These are phyloP conservation scores for Lepisosteus oculatus DNA, from an alignment of 2,113 vertebrate genomes.

Conservation along the genomic window DNA sequence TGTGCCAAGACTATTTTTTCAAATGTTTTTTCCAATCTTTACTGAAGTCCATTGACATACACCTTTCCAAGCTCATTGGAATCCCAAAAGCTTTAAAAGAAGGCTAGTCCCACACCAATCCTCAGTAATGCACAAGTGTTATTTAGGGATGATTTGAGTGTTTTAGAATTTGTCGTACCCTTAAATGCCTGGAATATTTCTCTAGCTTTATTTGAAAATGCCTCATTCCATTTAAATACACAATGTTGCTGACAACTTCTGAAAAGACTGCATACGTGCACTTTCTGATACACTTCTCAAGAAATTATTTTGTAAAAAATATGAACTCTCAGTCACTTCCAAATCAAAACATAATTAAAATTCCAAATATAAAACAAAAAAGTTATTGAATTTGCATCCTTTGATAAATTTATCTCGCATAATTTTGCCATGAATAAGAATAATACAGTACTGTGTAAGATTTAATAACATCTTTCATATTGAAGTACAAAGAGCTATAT, in stretches of 20 bases:
- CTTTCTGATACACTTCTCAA: slow-evolving; percentile 9
- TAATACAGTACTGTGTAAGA: slow-evolving; percentile 66
- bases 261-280: background rate
- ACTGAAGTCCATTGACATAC: background rate
- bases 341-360: slow-evolving; percentile 68
- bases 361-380: slow-evolving; percentile 64
- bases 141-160: background rate
- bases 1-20: no score
- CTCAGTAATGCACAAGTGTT: background rate
- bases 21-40: no score
- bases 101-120: background rate
- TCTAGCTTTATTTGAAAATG: slow-evolving; percentile 12
- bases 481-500: slow-evolving; percentile 65
- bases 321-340: slow-evolving; percentile 43
- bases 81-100: background rate
- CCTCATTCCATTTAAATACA: slow-evolving; percentile 3
- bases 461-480: slow-evolving; percentile 74
- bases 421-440: slow-evolving; percentile 38
- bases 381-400: slow-evolving; percentile 69
- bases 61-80: background rate
- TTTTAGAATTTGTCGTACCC: background rate
- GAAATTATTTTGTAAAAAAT: slow-evolving; percentile 25
- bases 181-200: slow-evolving; percentile 9
- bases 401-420: slow-evolving; percentile 72
- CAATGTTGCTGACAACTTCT: slow-evolving; percentile 16